Evolutionary conservation across 2,888 invertebrate genomes (phyloP).

Genomic region (Polia nebulosa): DNA sequence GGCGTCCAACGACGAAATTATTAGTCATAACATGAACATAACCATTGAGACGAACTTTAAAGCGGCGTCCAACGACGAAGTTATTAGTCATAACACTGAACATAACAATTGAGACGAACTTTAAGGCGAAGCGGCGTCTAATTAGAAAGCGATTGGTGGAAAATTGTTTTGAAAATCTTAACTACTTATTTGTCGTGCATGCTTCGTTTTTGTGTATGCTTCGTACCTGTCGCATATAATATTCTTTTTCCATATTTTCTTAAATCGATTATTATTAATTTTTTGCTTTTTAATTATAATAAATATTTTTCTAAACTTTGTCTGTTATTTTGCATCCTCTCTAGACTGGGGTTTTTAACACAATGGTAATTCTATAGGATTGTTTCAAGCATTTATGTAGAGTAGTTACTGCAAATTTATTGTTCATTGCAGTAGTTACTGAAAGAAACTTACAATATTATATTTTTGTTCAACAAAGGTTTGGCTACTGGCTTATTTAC

Average conservation of each 20-base stretch:
- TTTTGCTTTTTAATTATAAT: no score
- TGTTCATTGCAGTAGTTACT: neutral
- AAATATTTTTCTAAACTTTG: neutral
- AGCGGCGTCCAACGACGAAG: neutral
- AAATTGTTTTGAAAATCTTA: neutral
- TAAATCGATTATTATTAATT: no score
- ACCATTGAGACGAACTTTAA: conserved; percentile 28
- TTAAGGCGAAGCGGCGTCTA: no score
- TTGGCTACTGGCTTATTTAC: no score
- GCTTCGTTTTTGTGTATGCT: no score
- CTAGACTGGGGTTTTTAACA: neutral
- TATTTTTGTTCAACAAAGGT: no score
- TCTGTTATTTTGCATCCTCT: neutral
- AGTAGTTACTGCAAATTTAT: neutral
- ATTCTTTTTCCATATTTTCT: no score
- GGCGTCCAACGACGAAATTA: no score
- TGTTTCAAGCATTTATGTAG: neutral
- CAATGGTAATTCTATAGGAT: neutral
- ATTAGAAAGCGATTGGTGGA: neutral
- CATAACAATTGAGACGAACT: neutral
- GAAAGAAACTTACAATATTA: neutral
- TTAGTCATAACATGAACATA: no score
- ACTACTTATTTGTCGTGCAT: no score
- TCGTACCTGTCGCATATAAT: no score
- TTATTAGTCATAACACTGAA: neutral